Base-by-base conservation (phyloP, 2,797 vertebrate species). In the Rhynchonycteris naso region DNA sequence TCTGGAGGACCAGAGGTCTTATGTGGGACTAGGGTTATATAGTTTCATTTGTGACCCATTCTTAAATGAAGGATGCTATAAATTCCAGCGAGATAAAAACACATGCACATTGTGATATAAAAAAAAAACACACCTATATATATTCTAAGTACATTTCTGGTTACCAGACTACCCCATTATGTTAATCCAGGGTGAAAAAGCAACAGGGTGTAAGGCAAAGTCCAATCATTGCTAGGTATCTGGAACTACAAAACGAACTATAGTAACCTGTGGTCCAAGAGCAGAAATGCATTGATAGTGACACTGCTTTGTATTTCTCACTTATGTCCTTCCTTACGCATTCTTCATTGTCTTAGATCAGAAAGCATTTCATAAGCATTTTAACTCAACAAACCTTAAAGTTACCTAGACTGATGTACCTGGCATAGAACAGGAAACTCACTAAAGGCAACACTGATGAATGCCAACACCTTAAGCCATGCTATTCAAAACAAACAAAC, bases 371-470 rank as follows among this genome's bases (percentile, higher is more conserved):
- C 4, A 12, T 22, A 63, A 66, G 93, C 87, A 87, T 30, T 88
- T 54, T 69, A 75, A 68, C 0, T 2, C 61, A 26, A 56, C 38
- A 95, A 96, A 69, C 24, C 66, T 91, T 63, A 59, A 76, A 30
- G 90, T 79, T 91, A 72, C 80, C 80, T 68, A 7, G 50, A 84
- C 24, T 71, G 10, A 69, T 47, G 35, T 28, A 75, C 59, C 52
- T 18, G 5, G 24, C 65, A 13, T 10, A 33, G 33, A 84, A 95
- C 97, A 96, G 83, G 95, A 93, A 96, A 30, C 66, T 13, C 59
- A 0, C 38, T 0, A 52, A 0, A 79, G 4, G 2, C 66, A 22
- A 59, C 19, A 15, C 12, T 2, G 63, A 35, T 7, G 15, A 35
- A 14, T 5, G 13, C n/a, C 47, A 26, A 56, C 19, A 81, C 79